A percentile compares a stretch with the other conserved stretches of the same genome.
Evolutionary conservation across 2,888 invertebrate genomes (phyloP).

Genomic region (Leucania comma): DNA sequence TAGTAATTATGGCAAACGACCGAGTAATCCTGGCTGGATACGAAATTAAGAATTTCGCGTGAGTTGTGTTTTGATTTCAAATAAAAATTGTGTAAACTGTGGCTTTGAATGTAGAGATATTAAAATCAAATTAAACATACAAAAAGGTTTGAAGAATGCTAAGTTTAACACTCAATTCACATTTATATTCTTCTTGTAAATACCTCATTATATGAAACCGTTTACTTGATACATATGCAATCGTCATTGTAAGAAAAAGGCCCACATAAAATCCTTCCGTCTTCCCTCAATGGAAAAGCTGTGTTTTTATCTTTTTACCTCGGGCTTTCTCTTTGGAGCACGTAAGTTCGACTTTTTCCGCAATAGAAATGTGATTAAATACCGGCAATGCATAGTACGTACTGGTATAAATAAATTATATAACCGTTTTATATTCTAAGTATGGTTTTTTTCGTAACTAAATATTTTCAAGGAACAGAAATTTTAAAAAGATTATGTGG

Average conservation of each 20-base stretch:
- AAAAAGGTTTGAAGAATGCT: slow-evolving; percentile 18
- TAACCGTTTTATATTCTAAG: not conserved
- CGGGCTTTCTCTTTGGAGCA: slow-evolving; percentile 43
- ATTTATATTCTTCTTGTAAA: not conserved
- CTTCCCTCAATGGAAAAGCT: slow-evolving; percentile 57
- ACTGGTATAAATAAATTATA: too few relatives aligned
- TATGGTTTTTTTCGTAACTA: not conserved
- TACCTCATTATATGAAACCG: slow-evolving; percentile 2
- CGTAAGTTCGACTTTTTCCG: slow-evolving; percentile 22
- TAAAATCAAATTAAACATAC: slow-evolving; percentile 2
- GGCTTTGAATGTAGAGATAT: slow-evolving; percentile 14
- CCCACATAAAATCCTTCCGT: slow-evolving; percentile 31
- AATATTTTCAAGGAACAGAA: not conserved
- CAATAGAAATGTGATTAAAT: slow-evolving; percentile 44
- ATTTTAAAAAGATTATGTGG: slow-evolving; percentile 5
- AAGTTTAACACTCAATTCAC: slow-evolving; percentile 9
- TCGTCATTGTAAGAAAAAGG: slow-evolving; percentile 46
- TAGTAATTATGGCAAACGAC: not conserved
- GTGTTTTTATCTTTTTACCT: slow-evolving; percentile 61
- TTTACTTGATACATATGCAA: slow-evolving; percentile 26
- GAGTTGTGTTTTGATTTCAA: slow-evolving; percentile 15
- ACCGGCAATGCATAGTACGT: slow-evolving; percentile 11
- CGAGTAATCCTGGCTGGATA: slow-evolving; percentile 12
- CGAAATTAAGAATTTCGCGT: not conserved
- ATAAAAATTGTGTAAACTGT: slow-evolving; percentile 21